Percentiles rank a stretch among this genome's conserved stretches.
These are phyloP conservation scores for Hypomecis atomaria DNA, from an alignment of 2,888 invertebrate species.

Conservation along the genomic window DNA sequence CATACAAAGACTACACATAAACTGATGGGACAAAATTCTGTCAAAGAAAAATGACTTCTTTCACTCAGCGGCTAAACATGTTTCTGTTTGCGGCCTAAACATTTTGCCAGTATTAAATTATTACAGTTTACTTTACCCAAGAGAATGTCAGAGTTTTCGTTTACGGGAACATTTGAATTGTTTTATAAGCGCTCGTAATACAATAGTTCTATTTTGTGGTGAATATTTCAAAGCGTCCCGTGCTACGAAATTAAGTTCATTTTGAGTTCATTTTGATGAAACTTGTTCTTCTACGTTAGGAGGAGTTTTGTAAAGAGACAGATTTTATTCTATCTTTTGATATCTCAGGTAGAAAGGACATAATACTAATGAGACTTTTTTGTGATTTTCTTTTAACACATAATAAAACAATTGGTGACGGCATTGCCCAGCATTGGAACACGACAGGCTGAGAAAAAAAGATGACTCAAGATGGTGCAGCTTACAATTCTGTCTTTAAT, in stretches of 20 bases:
- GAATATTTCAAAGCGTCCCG: not conserved
- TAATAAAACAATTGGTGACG: too few species aligned
- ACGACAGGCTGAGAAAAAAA: too few species aligned
- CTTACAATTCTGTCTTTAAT: too few species aligned
- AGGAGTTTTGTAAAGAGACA: not conserved
- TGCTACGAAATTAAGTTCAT: not conserved
- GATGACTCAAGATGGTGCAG: too few species aligned
- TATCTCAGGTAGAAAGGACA: too few species aligned
- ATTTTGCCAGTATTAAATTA: slow-evolving; percentile 65
- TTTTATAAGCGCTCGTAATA: slow-evolving; percentile 35
- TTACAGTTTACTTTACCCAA: slow-evolving; percentile 57
- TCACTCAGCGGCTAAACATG: slow-evolving; percentile 51
- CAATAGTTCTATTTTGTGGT: slow-evolving; percentile 51
- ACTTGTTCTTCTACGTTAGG: not conserved
- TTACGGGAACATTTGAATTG: slow-evolving; percentile 30
- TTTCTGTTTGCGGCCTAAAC: slow-evolving; percentile 49
- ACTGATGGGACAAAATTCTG: slow-evolving; percentile 63
- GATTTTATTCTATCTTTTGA: not conserved
- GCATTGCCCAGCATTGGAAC: too few species aligned
- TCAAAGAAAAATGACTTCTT: slow-evolving; percentile 68
- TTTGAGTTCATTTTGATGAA: not conserved
- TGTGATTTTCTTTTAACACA: too few species aligned
- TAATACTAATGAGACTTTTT: too few species aligned
- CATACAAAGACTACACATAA: slow-evolving; percentile 71
- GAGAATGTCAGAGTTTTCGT: slow-evolving; percentile 40